phyloP scores from a whole-genome alignment of 2,113 vertebrate genomes.

The Leptodactylus fuscus region DNA sequence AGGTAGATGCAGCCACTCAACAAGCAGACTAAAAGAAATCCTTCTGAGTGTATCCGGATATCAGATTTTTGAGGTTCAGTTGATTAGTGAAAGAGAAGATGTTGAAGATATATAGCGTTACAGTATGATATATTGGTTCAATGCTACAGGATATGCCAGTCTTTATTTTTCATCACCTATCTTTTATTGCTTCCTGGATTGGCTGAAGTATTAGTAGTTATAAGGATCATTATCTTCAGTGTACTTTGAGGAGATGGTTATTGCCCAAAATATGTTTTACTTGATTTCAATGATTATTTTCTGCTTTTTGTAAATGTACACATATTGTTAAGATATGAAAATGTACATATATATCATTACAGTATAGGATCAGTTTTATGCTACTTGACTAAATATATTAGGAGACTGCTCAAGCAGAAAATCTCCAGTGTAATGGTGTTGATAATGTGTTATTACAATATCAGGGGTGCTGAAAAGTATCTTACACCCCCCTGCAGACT shows the following conservation, averaged over 20 bases:
- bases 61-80: background rate
- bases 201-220: constrained; percentile 23
- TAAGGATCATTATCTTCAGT: constrained; percentile 9
- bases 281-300: background rate
- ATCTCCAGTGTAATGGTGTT: background rate
- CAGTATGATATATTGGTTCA: constrained; percentile 26
- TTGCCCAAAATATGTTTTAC: constrained; percentile 31
- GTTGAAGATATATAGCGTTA: background rate
- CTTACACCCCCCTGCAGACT: background rate
- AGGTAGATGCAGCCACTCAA: constrained; percentile 71
- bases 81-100: background rate
- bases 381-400: background rate
- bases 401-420: background rate
- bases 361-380: background rate
- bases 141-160: constrained; percentile 31
- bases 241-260: constrained; percentile 30
- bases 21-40: constrained; percentile 67
- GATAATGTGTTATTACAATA: background rate
- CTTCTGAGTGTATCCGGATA: background rate
- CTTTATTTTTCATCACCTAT: background rate
- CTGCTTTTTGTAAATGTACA: background rate
- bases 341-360: background rate
- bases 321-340: background rate
- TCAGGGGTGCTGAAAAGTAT: background rate
- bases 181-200: constrained; percentile 54